phyloP scores from a whole-genome alignment of 2,888 invertebrate genomes.

The Acheta domesticus region DNA sequence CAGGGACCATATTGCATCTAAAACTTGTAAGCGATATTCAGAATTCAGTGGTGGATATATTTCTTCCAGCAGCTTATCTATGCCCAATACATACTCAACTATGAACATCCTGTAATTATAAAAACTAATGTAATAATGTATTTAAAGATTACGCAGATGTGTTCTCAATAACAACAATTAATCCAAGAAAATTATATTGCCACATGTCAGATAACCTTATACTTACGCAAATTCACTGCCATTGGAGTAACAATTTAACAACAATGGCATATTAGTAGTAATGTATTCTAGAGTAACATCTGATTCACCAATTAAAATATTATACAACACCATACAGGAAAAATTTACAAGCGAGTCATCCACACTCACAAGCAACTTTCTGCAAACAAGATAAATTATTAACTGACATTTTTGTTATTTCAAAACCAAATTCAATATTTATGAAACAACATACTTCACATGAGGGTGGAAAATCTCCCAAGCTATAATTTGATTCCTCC shows the following conservation, averaged over 20 bases:
- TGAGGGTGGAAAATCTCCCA: background rate
- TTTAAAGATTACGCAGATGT: background rate
- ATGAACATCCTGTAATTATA: background rate
- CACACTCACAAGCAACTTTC: background rate
- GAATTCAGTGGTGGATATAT: background rate
- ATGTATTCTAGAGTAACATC: background rate
- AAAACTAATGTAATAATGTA: background rate
- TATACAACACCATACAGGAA: background rate
- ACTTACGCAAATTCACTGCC: background rate
- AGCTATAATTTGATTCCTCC: background rate
- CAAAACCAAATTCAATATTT: background rate
- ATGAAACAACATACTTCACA: background rate
- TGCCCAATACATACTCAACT: background rate
- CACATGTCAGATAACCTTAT: background rate
- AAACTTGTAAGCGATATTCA: background rate
- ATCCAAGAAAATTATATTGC: background rate
- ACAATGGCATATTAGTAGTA: background rate
- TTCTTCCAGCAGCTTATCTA: background rate
- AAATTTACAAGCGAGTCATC: background rate
- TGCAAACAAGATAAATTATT: background rate
- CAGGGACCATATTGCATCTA: background rate
- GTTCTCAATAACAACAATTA: background rate
- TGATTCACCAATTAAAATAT: background rate
- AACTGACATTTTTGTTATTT: background rate
- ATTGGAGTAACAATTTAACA: background rate